Evolutionary conservation across 2,888 invertebrate genomes (phyloP), one percentile per base, ranked within the genome.

Genomic region (Gymnocheta viridis): DNA sequence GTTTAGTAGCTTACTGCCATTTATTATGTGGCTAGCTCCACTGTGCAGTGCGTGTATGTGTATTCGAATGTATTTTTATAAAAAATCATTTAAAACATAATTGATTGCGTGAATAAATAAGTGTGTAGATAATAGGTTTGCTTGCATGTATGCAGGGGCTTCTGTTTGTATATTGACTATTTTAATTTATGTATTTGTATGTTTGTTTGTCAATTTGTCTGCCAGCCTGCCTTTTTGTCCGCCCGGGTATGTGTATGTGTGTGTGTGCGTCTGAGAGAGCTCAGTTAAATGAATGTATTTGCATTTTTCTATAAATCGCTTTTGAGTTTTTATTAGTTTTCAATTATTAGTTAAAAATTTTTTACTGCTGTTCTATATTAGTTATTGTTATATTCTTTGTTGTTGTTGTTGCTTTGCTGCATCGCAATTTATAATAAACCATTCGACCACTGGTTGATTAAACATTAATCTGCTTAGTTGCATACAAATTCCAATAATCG

Each of bases 301-400:
- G 47, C 38, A 73, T 58, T 74, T 49, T 66, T 70, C 74, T 51
- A 73, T 77, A 77, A 84, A 84, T 73, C 66, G 67, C 62, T 81
- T 72, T 79, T 77, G 35, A 73, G 73, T 77, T 84, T 84, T 77
- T 81, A 84, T 81, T 84, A 77, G 80, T 81, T 84, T 81, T 62
- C 80, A 81, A 81, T 84, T 84, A 81, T 81, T 74, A 81, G 62
- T 78, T 60, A 38, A 47, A 54, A 69, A 73, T 72, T 69, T 69
- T n/a, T 12, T 27, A 51, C 9, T 62, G 27, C 38, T 60, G 19
- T 24, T 35, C 64, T 51, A 41, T 60, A 22, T 44, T 4, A 47
- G 24, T 29, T 74, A n/a, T 24, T 32, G 0, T 38, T 56, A 24
- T 10, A 51, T 14, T 24, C 24, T 0, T 56, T 56, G 38, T 49